These are phyloP conservation scores for Astyanax mexicanus DNA, from an alignment of 2,797 vertebrate species.

Conservation along the genomic window DNA sequence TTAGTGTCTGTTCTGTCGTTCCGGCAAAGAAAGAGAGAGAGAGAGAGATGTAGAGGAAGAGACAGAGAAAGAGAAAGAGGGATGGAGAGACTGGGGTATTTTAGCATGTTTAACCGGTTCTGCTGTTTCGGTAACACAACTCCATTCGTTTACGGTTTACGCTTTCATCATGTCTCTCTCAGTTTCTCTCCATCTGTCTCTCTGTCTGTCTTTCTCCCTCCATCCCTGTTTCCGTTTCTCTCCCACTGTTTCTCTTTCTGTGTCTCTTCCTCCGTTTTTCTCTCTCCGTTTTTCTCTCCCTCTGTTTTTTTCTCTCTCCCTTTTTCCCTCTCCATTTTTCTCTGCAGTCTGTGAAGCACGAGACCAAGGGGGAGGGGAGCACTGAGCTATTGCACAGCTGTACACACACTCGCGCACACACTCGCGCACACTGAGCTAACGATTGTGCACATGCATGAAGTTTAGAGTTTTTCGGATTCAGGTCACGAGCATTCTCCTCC, in stretches of 20 bases:
- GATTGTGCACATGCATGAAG: slow-evolving; percentile 46
- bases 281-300: too few relatives aligned
- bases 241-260: slow-evolving; percentile 1
- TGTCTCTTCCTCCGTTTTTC: not conserved
- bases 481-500: slow-evolving; percentile 45
- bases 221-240: not conserved
- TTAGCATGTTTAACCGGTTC: slow-evolving; percentile 1
- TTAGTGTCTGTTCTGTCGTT: not conserved
- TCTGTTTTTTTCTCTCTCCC: slow-evolving; percentile 10
- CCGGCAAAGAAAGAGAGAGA: not conserved
- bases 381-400: slow-evolving; percentile 30
- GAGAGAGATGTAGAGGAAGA: slow-evolving; percentile 28
- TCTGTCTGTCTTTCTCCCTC: not conserved
- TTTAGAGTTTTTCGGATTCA: slow-evolving; percentile 56
- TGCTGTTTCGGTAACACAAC: not conserved
- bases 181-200: not conserved
- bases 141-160: slow-evolving; percentile 42
- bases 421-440: slow-evolving; percentile 7
- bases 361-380: slow-evolving; percentile 51
- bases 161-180: not conserved
- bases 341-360: slow-evolving; percentile 52
- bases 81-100: slow-evolving; percentile 9
- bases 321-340: slow-evolving; percentile 10
- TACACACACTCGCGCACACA: slow-evolving; percentile 29
- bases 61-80: slow-evolving; percentile 26